These are phyloP conservation scores for Triplophysa dalaica DNA, from an alignment of 2,113 vertebrate genomes.

Conservation along the genomic window DNA sequence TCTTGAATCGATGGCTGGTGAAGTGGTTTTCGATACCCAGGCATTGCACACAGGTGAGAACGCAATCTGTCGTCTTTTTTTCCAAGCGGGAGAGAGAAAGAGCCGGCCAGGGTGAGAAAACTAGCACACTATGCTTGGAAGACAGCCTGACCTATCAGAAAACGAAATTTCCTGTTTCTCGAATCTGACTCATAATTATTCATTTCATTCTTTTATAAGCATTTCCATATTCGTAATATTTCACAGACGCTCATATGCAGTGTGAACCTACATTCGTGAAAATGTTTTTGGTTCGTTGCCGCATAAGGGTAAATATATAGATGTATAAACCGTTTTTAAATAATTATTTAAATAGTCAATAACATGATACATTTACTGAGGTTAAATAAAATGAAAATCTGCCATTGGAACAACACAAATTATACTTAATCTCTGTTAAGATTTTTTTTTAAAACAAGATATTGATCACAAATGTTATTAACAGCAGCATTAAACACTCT, in stretches of 20 bases:
- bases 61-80: constrained; percentile 30
- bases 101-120: constrained; percentile 34
- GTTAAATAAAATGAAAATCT: not conserved
- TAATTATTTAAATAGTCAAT: too few species aligned
- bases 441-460: too few species aligned
- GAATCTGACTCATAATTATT: constrained; percentile 20
- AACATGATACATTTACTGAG: not conserved
- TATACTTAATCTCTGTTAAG: not conserved
- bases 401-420: too few species aligned
- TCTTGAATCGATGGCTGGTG: constrained; percentile 38
- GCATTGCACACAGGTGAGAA: constrained; percentile 34
- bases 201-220: not conserved
- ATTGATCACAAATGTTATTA: not conserved
- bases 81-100: constrained; percentile 4
- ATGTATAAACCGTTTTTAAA: too few species aligned
- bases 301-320: not conserved
- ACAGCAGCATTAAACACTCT: not conserved
- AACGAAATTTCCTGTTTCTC: constrained; percentile 11
- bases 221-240: not conserved
- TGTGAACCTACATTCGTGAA: not conserved
- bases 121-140: constrained; percentile 20
- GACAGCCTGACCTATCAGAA: constrained; percentile 8
- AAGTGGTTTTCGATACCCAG: constrained; percentile 38
- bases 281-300: not conserved
- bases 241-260: not conserved